Evolutionary conservation across 2,797 vertebrate species (phyloP).

Genomic region (Tolypeutes matacus): DNA sequence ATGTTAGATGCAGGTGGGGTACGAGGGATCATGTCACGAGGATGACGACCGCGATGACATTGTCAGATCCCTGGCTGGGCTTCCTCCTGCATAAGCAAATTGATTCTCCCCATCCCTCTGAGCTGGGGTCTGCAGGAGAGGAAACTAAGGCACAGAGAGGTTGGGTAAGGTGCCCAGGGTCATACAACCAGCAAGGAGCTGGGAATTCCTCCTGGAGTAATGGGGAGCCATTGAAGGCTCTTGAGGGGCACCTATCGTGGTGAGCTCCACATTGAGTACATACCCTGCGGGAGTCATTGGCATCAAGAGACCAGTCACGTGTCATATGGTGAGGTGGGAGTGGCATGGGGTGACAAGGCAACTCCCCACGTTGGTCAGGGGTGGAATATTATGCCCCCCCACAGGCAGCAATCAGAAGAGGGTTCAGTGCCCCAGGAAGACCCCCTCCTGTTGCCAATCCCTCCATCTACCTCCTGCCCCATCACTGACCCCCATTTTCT

Average conservation of each 20-base stretch:
- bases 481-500: accelerated
- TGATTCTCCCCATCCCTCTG: not conserved
- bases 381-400: not conserved
- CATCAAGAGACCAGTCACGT: too few relatives aligned
- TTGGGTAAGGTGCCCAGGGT: not conserved
- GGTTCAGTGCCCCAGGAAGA: too few relatives aligned
- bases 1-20: not conserved
- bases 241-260: not conserved
- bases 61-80: accelerated
- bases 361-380: too few relatives aligned
- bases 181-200: accelerated
- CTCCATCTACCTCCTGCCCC: accelerated
- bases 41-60: accelerated
- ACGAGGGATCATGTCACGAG: accelerated
- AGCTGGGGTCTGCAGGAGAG: not conserved
- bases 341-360: too few relatives aligned
- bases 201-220: not conserved
- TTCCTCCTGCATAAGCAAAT: accelerated
- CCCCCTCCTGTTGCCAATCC: accelerated
- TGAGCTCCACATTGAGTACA: not conserved
- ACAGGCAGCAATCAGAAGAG: not conserved
- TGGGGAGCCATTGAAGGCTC: not conserved
- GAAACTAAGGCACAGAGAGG: not conserved
- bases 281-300: not conserved
- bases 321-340: not conserved